Percentiles rank a stretch among this genome's conserved stretches.
Conservation (phyloP, 2,797 vertebrate species). For the Aldrovandia affinis region DNA sequence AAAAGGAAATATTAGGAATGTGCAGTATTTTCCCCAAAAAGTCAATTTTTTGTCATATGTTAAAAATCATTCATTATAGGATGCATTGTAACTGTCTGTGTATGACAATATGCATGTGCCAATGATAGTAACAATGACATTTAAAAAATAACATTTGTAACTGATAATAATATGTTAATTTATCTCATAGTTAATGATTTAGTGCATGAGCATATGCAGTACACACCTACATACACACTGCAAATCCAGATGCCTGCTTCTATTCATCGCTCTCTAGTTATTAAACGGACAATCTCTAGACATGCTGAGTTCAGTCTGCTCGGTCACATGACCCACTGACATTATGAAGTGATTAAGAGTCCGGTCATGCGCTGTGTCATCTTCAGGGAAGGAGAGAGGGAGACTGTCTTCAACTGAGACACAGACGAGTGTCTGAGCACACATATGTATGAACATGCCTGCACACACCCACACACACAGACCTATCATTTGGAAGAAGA, state of each 20-base stretch:
- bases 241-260: background rate
- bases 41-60: no score
- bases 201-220: no score
- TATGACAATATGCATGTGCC: no score
- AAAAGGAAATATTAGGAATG: background rate
- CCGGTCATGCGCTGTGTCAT: conserved; percentile 12
- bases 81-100: no score
- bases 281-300: background rate
- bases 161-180: background rate
- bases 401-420: background rate
- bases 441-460: background rate
- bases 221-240: background rate
- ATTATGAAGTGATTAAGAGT: conserved; percentile 15
- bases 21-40: no score
- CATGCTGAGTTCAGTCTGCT: background rate
- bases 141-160: no score
- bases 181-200: background rate
- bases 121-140: no score
- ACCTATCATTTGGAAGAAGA: background rate
- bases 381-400: conserved; percentile 12
- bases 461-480: background rate
- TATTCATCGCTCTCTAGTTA: background rate
- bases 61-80: no score
- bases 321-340: background rate
- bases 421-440: background rate